These are phyloP conservation scores for Myotis planiceps DNA, from an alignment of 2,797 vertebrate genomes.

Conservation along the genomic window DNA sequence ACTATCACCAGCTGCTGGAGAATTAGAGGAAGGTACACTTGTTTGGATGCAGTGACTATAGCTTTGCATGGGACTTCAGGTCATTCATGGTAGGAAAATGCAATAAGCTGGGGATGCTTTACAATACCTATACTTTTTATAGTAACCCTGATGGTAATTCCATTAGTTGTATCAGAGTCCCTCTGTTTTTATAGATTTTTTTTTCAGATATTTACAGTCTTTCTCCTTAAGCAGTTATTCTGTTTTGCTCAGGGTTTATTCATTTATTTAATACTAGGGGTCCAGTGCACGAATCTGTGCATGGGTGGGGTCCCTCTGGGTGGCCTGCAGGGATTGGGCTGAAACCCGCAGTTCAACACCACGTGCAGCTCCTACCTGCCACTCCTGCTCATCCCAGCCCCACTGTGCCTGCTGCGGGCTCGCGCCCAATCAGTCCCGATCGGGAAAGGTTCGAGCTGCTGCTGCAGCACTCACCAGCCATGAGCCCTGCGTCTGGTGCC, in stretches of 20 bases:
- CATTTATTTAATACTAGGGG: neutral
- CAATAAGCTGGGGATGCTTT: neutral
- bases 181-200: slow-evolving; percentile 19
- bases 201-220: neutral
- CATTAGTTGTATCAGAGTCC: neutral
- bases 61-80: neutral
- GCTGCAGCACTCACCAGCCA: too few relatives aligned
- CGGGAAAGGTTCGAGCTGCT: fast-evolving
- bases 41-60: neutral
- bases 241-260: slow-evolving; percentile 29
- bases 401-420: too few relatives aligned
- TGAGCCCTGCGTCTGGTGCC: too few relatives aligned
- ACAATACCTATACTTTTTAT: neutral
- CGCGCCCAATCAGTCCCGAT: too few relatives aligned
- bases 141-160: neutral
- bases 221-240: neutral
- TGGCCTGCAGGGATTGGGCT: too few relatives aligned
- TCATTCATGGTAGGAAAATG: neutral
- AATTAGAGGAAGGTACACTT: neutral
- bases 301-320: too few relatives aligned
- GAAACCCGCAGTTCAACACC: too few relatives aligned
- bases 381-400: too few relatives aligned
- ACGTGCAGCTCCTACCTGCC: too few relatives aligned
- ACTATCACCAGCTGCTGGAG: neutral
- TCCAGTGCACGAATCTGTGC: too few relatives aligned